phyloP scores from a whole-genome alignment of 2,113 vertebrate genomes.

The Sarotherodon lohbergeri region DNA sequence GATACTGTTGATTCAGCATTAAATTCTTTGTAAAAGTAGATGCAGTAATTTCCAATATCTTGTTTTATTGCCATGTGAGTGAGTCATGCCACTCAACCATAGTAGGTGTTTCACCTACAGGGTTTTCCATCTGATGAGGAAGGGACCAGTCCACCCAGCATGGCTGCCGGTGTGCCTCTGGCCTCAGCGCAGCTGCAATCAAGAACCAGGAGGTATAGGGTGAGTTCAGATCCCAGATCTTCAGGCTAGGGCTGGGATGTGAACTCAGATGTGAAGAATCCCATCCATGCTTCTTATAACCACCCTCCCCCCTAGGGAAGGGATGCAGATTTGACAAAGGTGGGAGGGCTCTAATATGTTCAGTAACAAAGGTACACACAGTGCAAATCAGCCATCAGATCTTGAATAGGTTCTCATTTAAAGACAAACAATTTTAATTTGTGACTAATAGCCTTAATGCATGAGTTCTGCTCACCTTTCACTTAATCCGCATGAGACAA shows the following conservation, averaged over 20 bases:
- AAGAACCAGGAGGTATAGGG: conserved; percentile 52
- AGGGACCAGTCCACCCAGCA: conserved; percentile 37
- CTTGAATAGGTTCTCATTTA: conserved; percentile 31
- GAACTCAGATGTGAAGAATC: background rate
- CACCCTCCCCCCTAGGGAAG: background rate
- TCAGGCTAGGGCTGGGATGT: background rate
- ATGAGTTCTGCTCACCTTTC: background rate
- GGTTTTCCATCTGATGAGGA: conserved; percentile 56
- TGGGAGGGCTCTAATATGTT: background rate
- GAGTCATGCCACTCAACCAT: conserved; percentile 34
- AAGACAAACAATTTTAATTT: background rate
- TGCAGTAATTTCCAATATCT: conserved; percentile 8
- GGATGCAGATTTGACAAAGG: background rate
- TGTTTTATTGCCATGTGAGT: conserved; percentile 32
- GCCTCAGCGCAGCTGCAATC: conserved; percentile 53
- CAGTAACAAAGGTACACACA: background rate
- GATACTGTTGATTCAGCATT: background rate
- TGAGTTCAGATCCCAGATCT: conserved; percentile 67
- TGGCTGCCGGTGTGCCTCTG: conserved; percentile 19
- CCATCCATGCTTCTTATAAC: background rate
- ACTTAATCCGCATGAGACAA: background rate
- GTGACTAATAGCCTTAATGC: background rate
- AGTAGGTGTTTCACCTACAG: conserved; percentile 58
- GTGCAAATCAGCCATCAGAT: conserved; percentile 13
- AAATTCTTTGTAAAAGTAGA: background rate